Base-by-base conservation (phyloP, 2,113 vertebrate species). In the Grammomys surdaster region DNA sequence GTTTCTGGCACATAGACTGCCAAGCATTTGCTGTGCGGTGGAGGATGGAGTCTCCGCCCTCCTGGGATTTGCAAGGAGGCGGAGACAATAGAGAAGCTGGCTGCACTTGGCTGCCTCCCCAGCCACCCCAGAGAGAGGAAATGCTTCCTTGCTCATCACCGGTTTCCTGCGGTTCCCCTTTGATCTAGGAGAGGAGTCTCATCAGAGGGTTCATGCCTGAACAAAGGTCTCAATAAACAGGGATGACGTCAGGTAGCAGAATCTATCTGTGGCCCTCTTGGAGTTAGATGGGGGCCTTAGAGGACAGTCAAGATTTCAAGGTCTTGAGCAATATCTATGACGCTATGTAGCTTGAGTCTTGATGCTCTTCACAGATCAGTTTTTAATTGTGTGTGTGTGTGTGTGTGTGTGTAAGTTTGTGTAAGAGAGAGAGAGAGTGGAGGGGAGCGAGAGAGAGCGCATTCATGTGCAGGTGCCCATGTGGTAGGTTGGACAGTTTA, bases 161-260 rank as follows among this genome's bases (percentile, higher is more conserved):
- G 91, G 70, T 60, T 97, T 92, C 90, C 93, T 96, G 78, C 58
- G 28, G 43, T 88, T 96, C 84, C 51, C 51, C 84, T 93, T 96
- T 96, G 80, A 73, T 73, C 31, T 95, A 81, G 63, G 54, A 93
- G 91, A 78, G 88, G 90, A 80, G 58, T 91, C 89, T 91, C 48
- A 6, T 90, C 31, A 72, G 87, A 82, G 46, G 26, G 43, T 51
- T 73, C 28, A 31, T 60, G 20, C 54, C 88, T 90, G 90, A 86
- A 73, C 67, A 94, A 82, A 95, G 19, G 14, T 77, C 81, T 91
- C 40, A 65, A 28, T 95, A 67, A 82, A 93, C 54, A 85, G 51
- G 1, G 26, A 72, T 69, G 65, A 28, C 89, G 33, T 92, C 88
- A 31, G n/a, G 28, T 46, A 86, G 70, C n/a, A 94, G 80, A 88